A percentile compares a stretch with the other conserved stretches of the same genome.
phyloP scores from a whole-genome alignment of 2,888 invertebrate genomes.

The Euphydryas editha region DNA sequence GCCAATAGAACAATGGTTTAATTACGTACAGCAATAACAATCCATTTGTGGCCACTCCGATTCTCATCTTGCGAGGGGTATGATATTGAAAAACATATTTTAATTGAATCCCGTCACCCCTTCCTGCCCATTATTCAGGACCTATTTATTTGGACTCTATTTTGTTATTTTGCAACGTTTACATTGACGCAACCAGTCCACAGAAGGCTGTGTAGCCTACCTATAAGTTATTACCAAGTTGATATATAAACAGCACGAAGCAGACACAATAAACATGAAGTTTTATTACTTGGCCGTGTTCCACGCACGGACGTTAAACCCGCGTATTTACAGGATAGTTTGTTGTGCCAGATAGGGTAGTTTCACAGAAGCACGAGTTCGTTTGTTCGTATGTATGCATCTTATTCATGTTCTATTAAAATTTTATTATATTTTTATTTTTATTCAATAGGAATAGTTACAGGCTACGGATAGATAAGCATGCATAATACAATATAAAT shows the following conservation, averaged over 20 bases:
- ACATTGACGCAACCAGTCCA: constrained; percentile 52
- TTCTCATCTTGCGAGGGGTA: constrained; percentile 42
- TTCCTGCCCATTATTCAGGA: constrained; percentile 39
- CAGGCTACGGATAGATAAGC: no score
- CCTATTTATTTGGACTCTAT: constrained; percentile 44
- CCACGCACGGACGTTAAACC: constrained; percentile 78
- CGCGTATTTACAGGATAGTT: constrained; percentile 71
- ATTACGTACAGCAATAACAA: constrained; percentile 74
- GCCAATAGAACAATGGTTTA: constrained; percentile 69
- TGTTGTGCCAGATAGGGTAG: constrained; percentile 55
- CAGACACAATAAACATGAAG: constrained; percentile 79
- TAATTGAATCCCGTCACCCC: constrained; percentile 51
- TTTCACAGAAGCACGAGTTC: constrained; percentile 26
- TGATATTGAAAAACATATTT: constrained; percentile 57
- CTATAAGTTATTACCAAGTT: constrained; percentile 49
- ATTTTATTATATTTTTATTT: no score
- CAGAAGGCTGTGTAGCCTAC: constrained; percentile 51
- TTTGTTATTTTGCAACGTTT: constrained; percentile 44
- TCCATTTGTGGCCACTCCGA: constrained; percentile 52
- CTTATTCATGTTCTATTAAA: not conserved
- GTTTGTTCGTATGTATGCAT: not conserved
- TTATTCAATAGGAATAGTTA: no score
- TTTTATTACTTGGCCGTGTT: constrained; percentile 82
- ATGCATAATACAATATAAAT: no score
- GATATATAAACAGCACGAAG: constrained; percentile 66